phyloP scores from a whole-genome alignment of 2,113 vertebrate genomes.

The Elephantulus edwardii region DNA sequence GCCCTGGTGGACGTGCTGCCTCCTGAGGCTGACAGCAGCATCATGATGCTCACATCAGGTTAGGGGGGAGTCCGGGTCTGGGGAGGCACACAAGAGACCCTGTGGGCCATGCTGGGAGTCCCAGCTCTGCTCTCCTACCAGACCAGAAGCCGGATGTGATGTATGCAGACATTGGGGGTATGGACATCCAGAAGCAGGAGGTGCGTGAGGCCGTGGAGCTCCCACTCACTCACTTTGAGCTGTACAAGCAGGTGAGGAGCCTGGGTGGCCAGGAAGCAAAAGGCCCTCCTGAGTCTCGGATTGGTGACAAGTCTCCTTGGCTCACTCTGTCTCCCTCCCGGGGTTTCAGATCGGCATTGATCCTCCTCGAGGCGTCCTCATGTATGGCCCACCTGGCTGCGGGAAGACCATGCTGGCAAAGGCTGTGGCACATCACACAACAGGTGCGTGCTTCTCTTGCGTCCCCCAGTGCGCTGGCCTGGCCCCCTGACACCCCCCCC shows the following conservation, averaged over 20 bases:
- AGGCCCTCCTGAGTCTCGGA: rapidly evolving
- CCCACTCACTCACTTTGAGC: slow-evolving; percentile 96
- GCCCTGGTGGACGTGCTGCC: slow-evolving; percentile 96
- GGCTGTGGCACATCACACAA: slow-evolving; percentile 96
- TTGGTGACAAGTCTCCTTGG: no score
- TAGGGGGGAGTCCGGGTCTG: not conserved
- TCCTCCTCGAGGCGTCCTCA: slow-evolving; percentile 93
- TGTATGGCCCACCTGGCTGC: slow-evolving; percentile 96
- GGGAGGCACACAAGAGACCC: not conserved
- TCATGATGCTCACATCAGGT: slow-evolving; percentile 98
- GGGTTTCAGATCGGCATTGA: slow-evolving; percentile 93
- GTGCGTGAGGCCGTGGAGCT: slow-evolving; percentile 96
- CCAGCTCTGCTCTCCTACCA: slow-evolving; percentile 67
- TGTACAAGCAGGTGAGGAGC: slow-evolving; percentile 92
- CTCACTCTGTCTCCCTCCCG: not conserved
- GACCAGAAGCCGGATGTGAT: slow-evolving; percentile 98
- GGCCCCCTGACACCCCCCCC: not conserved
- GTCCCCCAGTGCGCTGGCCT: not conserved
- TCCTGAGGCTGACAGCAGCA: slow-evolving; percentile 97
- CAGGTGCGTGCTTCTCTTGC: slow-evolving; percentile 81
- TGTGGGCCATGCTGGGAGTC: not conserved
- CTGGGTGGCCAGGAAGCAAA: not conserved
- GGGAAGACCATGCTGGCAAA: slow-evolving; percentile 98
- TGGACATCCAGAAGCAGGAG: slow-evolving; percentile 99
- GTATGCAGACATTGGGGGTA: slow-evolving; percentile 96